Evolutionary conservation across 2,113 vertebrate species (phyloP), one percentile per base, ranked within the genome.

Genomic region (Athene noctua): DNA sequence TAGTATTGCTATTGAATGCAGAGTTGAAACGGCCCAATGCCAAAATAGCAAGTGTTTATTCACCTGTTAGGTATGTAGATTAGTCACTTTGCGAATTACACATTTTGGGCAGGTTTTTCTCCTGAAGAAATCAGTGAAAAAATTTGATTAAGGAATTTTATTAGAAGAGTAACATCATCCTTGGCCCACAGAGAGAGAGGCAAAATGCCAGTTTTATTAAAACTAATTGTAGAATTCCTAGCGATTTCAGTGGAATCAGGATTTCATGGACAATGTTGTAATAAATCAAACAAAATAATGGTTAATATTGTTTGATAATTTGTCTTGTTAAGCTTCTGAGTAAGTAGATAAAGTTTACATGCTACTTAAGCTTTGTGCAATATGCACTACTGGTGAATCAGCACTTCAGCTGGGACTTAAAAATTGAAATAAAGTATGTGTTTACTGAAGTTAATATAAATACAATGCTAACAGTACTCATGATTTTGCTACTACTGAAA

Each of bases 1-100:
- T 61, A 15, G 2, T 15, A 26, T 46, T 32, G 44, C 23, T 63
- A 36, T 10, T 0, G 0, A 80, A 71, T 23, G 21, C 9, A 61
- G 46, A 68, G 17, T 3, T 22, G 11, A 66, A 92, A 34, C 15
- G 85, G 21, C 11, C 13, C 34, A 15, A 17, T 58, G 55, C 34
- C 71, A 72, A 79, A 85, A 67, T 11, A 68, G 29, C 26, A 57
- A 82, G 46, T 25, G 42, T 83, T 94, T 77, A 46, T 73, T 95
- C 79, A 52, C 22, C 54, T 80, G 6, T 32, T 92, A 75, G 54
- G 34, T 44, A 7, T 30, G 18, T 18, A 63, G 36, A 27, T 68
- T n/a, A 61, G 10, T 46, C 72, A 47, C 3, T 15, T 80, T 4
- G 2, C 42, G 51, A 77, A 65, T 85, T 51, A 49, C 21, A n/a